Evolutionary conservation across 2,113 vertebrate species (phyloP), one percentile per base, ranked within the genome.

Genomic region (Morphnarchus princeps): DNA sequence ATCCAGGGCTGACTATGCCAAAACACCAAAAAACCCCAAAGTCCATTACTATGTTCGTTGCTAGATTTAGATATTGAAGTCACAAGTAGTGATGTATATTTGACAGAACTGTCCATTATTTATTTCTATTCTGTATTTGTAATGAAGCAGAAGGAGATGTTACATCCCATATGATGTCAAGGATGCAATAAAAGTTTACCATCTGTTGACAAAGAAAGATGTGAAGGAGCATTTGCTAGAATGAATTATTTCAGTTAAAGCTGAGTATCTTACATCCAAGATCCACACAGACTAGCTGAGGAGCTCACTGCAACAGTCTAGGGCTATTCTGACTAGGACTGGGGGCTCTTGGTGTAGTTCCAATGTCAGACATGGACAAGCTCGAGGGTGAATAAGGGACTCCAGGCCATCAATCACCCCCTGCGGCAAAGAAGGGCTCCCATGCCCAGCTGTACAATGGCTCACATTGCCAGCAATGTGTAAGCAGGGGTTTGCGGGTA

Each of bases 131-230:
- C 58, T 91, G 40, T 81, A 61, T 91, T 87, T 90, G 28, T 47
- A 90, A 85, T 54, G 71, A 90, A 93, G 71, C 85, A 95, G 84
- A 96, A 95, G 70, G 84, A 91, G 49, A 92, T 55, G 61, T 73
- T 93, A 45, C 29, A 90, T 45, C 62, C 87, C 95, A 80, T 93
- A 82, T 82, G 89, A 97, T 80, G 25, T 80, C 91, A 91, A 80
- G 36, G 65, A 88, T 82, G 58, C 40, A 70, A 83, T 69, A 82
- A 80, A 92, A 88, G 28, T 88, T 95, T 94, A 80, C 96, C 93
- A 93, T 96, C 92, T 97, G 88, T 83, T 97, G 71, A 90, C 79
- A 76, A 93, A 89, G 69, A 91, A 82, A 86, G 49, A 92, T 62
- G 54, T 49, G 74, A 92, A 93, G 50, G 49, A 90, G 20, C 52